A percentile compares a stretch with the other conserved stretches of the same genome.
phyloP scores from a whole-genome alignment of 2,888 invertebrate species.

The Hecatera dysodea region DNA sequence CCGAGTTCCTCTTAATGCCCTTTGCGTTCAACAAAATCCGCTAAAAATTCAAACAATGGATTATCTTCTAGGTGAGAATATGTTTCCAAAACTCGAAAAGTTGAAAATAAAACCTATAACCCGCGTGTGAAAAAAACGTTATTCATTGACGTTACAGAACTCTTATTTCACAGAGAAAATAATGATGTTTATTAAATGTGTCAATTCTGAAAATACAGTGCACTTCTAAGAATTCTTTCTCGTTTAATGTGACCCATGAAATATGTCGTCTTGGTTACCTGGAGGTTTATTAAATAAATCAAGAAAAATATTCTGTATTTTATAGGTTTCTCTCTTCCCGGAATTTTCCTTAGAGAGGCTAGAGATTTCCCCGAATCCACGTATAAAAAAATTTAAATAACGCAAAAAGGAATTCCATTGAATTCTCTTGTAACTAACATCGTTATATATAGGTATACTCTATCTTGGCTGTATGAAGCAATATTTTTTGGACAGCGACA shows the following conservation, averaged over 20 bases:
- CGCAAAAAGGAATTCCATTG: slow-evolving; percentile 23
- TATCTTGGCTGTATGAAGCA: not conserved
- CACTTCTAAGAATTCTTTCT: slow-evolving; percentile 1
- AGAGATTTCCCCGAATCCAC: not conserved
- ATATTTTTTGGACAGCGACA: slow-evolving; percentile 1
- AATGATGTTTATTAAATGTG: not conserved
- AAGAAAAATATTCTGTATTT: slow-evolving; percentile 38
- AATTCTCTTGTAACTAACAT: slow-evolving; percentile 21
- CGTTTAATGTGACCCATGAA: not conserved
- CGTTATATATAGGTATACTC: not conserved
- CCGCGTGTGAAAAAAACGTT: not conserved
- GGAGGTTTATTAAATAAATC: not conserved
- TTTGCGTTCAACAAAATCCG: too few relatives aligned
- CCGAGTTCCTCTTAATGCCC: too few relatives aligned
- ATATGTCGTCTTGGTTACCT: not conserved
- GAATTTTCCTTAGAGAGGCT: not conserved
- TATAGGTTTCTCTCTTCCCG: slow-evolving; percentile 6
- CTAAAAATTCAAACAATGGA: not conserved
- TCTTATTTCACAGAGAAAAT: not conserved
- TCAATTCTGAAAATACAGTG: not conserved
- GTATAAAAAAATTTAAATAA: slow-evolving; percentile 1
- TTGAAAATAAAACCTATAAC: not conserved
- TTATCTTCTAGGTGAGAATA: not conserved
- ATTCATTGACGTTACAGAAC: not conserved
- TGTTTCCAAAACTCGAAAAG: not conserved